Base-by-base conservation (phyloP, 2,113 vertebrate species). In the Melanerpes aurifrons region DNA sequence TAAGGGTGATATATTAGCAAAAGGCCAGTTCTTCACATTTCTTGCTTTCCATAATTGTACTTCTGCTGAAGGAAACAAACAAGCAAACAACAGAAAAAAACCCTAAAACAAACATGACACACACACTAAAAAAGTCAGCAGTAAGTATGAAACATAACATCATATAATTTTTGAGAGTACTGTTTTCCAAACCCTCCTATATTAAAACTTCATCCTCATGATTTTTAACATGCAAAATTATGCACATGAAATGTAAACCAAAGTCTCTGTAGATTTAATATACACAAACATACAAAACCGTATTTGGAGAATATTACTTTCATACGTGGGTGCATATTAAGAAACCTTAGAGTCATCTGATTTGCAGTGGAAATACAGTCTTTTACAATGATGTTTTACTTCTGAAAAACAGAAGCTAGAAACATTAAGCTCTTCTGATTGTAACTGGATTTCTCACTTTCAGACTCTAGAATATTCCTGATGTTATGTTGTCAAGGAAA, bases 241-340 rank as follows among this genome's bases (percentile, higher is more conserved):
- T 69, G 61, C 90, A 77, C 24, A 62, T 69, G 82, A 80, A 95
- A 53, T 82, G 93, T 85, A 90, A 93, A 83, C 85, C 57, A 92
- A 93, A 93, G 67, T 87, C 93, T 82, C 77, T 91, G 57, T 18
- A 11, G 31, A 32, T 61, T 64, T 53, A 66, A 62, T 21, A 63
- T 3, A 77, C 9, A 77, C 9, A 59, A 4, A 81, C 5, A 21
- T 13, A 57, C 5, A 40, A 14, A 83, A 53, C 86, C 22, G 25
- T 43, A 95, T 89, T 94, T 96, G 72, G 73, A 95, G 87, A 96
- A 82, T 62, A 47, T 94, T 88, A 89, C 47, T 81, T 95, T 82
- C 94, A 92, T 63, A 84, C 82, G 94, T 88, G 88, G 92, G 83
- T 88, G 63, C 31, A 29, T 72, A 86, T 95, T 96, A 95, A 97